Percentiles rank a stretch among this genome's conserved stretches.
These are phyloP conservation scores for Schrankia costaestrigalis DNA, from an alignment of 2,888 invertebrate genomes.

Conservation along the genomic window DNA sequence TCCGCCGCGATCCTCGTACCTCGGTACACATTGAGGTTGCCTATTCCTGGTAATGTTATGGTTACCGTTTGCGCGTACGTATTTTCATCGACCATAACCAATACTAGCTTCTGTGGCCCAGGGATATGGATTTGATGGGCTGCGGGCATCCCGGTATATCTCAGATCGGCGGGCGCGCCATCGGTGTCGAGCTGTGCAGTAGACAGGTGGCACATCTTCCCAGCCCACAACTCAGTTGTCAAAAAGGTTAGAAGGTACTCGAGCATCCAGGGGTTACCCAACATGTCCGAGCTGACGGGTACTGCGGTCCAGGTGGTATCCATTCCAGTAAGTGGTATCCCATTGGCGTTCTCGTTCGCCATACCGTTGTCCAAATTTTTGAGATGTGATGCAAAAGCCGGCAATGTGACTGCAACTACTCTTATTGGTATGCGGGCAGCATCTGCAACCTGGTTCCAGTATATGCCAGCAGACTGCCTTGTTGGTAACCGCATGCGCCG, in stretches of 20 bases:
- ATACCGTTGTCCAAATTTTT: slow-evolving; percentile 7
- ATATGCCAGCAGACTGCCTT: neutral
- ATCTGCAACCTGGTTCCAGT: neutral
- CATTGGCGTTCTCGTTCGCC: neutral
- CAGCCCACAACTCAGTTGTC: slow-evolving; percentile 4
- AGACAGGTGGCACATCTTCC: neutral
- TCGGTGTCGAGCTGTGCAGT: neutral
- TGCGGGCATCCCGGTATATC: slow-evolving; percentile 1
- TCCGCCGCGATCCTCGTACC: slow-evolving; percentile 2
- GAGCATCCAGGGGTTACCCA: slow-evolving; percentile 7
- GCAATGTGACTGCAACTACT: slow-evolving; percentile 3
- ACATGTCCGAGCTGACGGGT: slow-evolving; percentile 6
- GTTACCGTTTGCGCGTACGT: slow-evolving; percentile 1
- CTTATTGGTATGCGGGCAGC: neutral
- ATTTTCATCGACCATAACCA: slow-evolving; percentile 8
- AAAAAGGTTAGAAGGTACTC: slow-evolving; percentile 1
- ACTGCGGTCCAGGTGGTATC: slow-evolving; percentile 7
- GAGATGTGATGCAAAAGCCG: slow-evolving; percentile 5
- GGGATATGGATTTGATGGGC: slow-evolving; percentile 8
- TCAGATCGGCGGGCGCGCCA: neutral
- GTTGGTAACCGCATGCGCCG: neutral
- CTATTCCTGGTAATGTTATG: neutral
- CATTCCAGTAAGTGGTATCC: slow-evolving; percentile 3
- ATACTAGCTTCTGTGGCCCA: slow-evolving; percentile 2
- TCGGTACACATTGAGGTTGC: slow-evolving; percentile 1